A percentile compares a stretch with the other conserved stretches of the same genome.
phyloP scores from a whole-genome alignment of 2,888 invertebrate genomes.

The Ceratothoa steindachneri region DNA sequence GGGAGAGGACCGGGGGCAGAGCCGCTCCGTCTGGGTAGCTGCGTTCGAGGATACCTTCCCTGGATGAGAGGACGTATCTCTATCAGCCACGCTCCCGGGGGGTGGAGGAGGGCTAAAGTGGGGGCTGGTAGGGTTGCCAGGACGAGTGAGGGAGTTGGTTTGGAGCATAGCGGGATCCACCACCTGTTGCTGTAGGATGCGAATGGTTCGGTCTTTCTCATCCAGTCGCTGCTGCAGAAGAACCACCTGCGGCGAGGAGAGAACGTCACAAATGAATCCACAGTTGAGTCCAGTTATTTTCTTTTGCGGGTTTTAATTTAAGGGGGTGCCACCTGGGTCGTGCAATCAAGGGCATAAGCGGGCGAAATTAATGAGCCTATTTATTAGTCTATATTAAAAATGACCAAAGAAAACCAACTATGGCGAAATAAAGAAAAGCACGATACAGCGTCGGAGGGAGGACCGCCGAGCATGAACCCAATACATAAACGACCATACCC shows the following conservation, averaged over 20 bases:
- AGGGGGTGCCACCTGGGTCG: no score
- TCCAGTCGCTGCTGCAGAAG: slow-evolving; percentile 70
- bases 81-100: neutral
- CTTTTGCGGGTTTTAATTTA: no score
- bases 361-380: no score
- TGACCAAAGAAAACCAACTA: no score
- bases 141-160: neutral
- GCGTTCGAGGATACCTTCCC: slow-evolving; percentile 13
- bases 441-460: no score
- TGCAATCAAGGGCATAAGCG: no score
- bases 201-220: slow-evolving; percentile 77
- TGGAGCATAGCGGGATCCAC: slow-evolving; percentile 50
- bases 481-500: no score
- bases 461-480: no score
- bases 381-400: no score
- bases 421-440: no score
- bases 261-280: no score
- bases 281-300: no score
- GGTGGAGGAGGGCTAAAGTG: neutral
- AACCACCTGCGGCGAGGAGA: slow-evolving; percentile 50
- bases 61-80: neutral
- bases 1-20: slow-evolving; percentile 6
- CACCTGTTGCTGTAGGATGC: slow-evolving; percentile 73
- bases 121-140: neutral
- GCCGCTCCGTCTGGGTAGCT: slow-evolving; percentile 42